Base-by-base conservation (phyloP, 2,888 invertebrate genomes). In the Hypercompe scribonia region DNA sequence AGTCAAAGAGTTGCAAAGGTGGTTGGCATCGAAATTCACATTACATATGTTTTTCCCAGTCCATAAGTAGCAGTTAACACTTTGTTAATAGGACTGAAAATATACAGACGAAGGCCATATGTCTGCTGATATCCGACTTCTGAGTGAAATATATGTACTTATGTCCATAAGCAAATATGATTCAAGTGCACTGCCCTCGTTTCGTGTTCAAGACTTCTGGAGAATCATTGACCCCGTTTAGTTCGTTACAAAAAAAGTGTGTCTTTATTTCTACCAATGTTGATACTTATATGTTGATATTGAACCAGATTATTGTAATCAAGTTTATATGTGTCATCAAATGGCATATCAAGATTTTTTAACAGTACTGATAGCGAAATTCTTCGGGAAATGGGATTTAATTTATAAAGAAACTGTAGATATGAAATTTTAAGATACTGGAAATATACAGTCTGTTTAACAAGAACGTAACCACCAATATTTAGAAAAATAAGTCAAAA, bases 171-270 rank as follows among this genome's bases (percentile, higher is more conserved):
- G 13, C 54, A 70, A 31, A 73, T 74, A 84, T 87, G 87, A 87
- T 84, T 89, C 88, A 90, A 92, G 91, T 90, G 87, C 90, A 90
- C 79, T 87, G 92, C 87, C 90, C 91, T 86, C 86, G 82, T 87
- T 92, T 86, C 79, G 83, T 75, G 77, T 81, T 81, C 69, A 81
- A 84, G 71, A 79, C 74, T 77, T 77, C 81, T 84, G 78, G 79
- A 81, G 83, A 84, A 81, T 79, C 83, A 85, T 84, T 85, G 81
- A 85, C 84, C 83, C 72, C 70, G 71, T 83, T 84, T 82, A 70
- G 63, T 75, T 79, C n/a, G 67, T 65, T 71, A 68, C 11, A 68
- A 68, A 68, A 67, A 68, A n/a, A 36, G 64, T 73, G 64, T 31
- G 15, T 18, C 34, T 68, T 58, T 54, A 68, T 66, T 42, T 34